phyloP scores from a whole-genome alignment of 2,888 invertebrate genomes.

The Habroteleia sp. region DNA sequence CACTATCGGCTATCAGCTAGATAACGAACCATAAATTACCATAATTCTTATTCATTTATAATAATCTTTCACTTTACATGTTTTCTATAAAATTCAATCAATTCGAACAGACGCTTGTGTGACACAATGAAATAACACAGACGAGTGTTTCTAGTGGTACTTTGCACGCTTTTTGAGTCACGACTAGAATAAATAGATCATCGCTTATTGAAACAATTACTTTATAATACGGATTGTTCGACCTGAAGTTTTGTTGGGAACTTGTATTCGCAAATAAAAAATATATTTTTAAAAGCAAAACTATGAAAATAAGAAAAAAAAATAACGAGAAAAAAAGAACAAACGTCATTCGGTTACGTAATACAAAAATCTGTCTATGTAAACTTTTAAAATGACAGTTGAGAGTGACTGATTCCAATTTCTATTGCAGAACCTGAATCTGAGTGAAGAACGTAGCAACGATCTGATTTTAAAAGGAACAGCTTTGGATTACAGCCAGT shows the following conservation, averaged over 20 bases:
- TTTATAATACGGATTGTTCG: conserved; percentile 56
- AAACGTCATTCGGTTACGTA: background rate
- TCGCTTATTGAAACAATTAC: conserved; percentile 62
- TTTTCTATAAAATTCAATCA: conserved; percentile 19
- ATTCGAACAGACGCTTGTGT: conserved; percentile 12
- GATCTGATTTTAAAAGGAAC: conserved; percentile 84
- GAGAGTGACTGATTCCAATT: no score
- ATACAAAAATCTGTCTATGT: no score
- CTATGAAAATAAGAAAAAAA: conserved; percentile 1
- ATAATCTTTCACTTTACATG: conserved; percentile 18
- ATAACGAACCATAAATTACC: background rate
- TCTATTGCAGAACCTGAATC: conserved; percentile 78
- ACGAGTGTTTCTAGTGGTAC: conserved; percentile 38
- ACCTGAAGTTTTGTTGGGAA: conserved; percentile 23
- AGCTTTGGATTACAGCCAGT: conserved; percentile 85
- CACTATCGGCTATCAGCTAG: no score
- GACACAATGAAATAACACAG: conserved; percentile 24
- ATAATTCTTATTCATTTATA: background rate
- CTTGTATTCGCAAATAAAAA: background rate
- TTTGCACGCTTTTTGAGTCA: conserved; percentile 53
- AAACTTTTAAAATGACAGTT: no score
- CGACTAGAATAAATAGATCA: conserved; percentile 53
- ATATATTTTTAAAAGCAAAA: background rate
- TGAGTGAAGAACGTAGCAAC: conserved; percentile 83
- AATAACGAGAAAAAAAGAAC: background rate